Percentiles rank a stretch among this genome's conserved stretches.
Evolutionary conservation across 2,797 vertebrate species (phyloP).

Genomic region (Bradypodion pumilum): DNA sequence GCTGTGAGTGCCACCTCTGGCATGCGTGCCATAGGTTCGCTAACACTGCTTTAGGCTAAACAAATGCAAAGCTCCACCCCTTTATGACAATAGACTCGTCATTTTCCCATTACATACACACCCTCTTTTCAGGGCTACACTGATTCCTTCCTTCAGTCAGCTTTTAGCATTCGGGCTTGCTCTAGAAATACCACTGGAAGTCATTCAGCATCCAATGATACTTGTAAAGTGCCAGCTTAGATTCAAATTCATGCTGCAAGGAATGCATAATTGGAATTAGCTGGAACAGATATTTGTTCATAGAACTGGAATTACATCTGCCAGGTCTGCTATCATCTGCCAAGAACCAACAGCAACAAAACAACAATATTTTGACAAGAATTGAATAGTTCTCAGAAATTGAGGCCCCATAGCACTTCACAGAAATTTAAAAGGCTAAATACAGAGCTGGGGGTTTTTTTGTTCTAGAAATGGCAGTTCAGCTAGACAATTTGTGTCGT

Average conservation of each 20-base stretch:
- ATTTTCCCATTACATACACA: slow-evolving; percentile 2
- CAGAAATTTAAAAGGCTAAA: slow-evolving; percentile 32
- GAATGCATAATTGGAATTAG: slow-evolving; percentile 9
- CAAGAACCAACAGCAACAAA: slow-evolving; percentile 15
- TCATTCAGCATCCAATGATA: background rate
- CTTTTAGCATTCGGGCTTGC: background rate
- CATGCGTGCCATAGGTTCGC: too few relatives aligned
- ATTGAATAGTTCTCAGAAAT: slow-evolving; percentile 2
- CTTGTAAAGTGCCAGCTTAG: background rate
- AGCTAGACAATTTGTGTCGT: background rate
- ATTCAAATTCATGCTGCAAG: slow-evolving; percentile 7
- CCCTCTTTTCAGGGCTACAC: background rate
- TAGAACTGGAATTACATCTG: slow-evolving; percentile 13
- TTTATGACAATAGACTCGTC: slow-evolving; percentile 3
- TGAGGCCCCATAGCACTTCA: fast-evolving
- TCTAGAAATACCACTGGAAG: background rate
- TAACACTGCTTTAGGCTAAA: too few relatives aligned
- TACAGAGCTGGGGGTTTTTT: background rate
- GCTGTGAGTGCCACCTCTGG: too few relatives aligned
- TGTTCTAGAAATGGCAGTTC: slow-evolving; percentile 21
- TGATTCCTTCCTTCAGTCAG: background rate
- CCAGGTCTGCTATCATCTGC: background rate
- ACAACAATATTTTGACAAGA: slow-evolving; percentile 23
- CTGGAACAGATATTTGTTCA: background rate
- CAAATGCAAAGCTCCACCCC: slow-evolving; percentile 1